Conservation (phyloP, 2,797 vertebrate genomes). For the Aratinga solstitialis region DNA sequence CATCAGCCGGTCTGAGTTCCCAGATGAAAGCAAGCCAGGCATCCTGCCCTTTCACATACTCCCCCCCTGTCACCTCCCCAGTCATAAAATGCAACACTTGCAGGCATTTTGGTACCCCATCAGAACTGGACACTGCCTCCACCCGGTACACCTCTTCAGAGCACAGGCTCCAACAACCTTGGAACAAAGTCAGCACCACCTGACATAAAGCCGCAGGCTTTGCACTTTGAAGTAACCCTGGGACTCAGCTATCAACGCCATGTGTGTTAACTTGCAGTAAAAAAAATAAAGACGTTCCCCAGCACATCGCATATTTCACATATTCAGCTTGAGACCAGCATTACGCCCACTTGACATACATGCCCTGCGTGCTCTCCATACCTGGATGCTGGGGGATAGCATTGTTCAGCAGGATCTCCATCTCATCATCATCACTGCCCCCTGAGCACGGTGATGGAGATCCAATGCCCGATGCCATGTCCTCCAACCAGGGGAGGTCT, state of each 20-base stretch:
- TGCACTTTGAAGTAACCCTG: neutral
- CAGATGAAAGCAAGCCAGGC: constrained; percentile 1
- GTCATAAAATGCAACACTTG: neutral
- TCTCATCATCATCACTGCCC: constrained; percentile 80
- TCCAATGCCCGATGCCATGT: constrained; percentile 80
- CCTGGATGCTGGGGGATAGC: constrained; percentile 77
- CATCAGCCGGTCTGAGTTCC: constrained; percentile 2
- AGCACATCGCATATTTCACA: neutral
- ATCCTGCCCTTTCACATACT: neutral
- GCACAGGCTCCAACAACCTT: neutral
- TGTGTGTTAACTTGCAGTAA: accelerated
- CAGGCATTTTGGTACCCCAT: neutral
- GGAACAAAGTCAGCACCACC: constrained; percentile 1
- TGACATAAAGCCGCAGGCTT: neutral
- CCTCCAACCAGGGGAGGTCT: constrained; percentile 38
- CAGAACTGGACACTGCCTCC: neutral
- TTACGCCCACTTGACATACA: neutral
- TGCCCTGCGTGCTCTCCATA: constrained; percentile 18
- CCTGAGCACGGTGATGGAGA: constrained; percentile 79
- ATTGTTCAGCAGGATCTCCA: constrained; percentile 79
- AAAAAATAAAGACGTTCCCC: neutral
- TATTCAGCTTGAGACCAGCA: neutral
- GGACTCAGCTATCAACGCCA: neutral
- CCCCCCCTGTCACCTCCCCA: neutral
- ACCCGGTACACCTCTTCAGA: neutral